phyloP scores from a whole-genome alignment of 2,797 vertebrate genomes.

The Morelia viridis region DNA sequence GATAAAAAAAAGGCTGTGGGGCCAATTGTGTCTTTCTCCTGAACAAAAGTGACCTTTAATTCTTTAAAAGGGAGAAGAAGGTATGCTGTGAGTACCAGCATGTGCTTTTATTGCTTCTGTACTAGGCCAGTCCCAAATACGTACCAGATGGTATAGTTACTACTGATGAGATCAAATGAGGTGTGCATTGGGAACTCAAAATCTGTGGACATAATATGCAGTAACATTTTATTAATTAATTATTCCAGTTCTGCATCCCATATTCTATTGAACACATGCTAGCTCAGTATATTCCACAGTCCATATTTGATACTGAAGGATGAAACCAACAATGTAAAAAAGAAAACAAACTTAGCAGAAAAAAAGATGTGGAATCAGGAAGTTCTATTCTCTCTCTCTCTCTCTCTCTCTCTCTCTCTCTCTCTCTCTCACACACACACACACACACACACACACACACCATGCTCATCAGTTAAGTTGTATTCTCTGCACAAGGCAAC shows the following conservation, averaged over 20 bases:
- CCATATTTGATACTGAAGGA: neutral
- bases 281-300: neutral
- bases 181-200: neutral
- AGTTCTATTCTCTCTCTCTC: too few relatives aligned
- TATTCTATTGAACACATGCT: neutral
- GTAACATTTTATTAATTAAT: neutral
- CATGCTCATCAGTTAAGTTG: neutral
- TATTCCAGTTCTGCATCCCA: too few relatives aligned
- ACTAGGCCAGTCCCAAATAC: neutral
- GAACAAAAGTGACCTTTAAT: neutral
- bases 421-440: too few relatives aligned
- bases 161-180: neutral
- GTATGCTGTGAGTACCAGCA: neutral
- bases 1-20: neutral
- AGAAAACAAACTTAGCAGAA: neutral
- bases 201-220: neutral
- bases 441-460: neutral
- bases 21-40: neutral
- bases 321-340: neutral
- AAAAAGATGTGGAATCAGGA: neutral
- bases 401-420: neutral
- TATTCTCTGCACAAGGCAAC: neutral
- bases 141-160: neutral
- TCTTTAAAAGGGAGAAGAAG: neutral
- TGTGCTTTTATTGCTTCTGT: neutral